phyloP scores from a whole-genome alignment of 2,797 vertebrate genomes.

The Steatocranus sp. region DNA sequence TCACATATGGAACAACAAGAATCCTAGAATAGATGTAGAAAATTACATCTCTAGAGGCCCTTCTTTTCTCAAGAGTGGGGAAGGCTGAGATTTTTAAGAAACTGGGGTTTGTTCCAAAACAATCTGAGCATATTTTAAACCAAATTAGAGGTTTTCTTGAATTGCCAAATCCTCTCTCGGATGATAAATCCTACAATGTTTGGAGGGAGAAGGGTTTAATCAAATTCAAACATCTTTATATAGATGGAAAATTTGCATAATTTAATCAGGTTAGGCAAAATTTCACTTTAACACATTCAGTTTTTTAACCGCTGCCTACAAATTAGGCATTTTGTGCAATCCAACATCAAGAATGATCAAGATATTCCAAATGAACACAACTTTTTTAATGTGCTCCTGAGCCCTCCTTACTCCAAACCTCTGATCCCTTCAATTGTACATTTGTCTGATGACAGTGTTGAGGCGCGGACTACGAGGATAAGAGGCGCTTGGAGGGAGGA shows the following conservation, averaged over 20 bases:
- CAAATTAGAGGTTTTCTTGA: not conserved
- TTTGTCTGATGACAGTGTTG: not conserved
- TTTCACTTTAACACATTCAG: not conserved
- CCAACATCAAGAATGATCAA: accelerated
- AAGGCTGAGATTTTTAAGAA: not conserved
- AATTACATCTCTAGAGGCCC: not conserved
- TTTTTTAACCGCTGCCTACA: not conserved
- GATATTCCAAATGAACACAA: accelerated
- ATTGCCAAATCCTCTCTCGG: not conserved
- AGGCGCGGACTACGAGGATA: accelerated
- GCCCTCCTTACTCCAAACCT: not conserved
- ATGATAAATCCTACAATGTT: not conserved
- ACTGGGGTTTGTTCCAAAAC: not conserved
- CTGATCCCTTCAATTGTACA: not conserved
- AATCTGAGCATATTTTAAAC: not conserved
- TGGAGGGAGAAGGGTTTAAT: not conserved
- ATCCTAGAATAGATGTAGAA: not conserved
- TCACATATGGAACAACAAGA: not conserved
- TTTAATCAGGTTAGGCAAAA: not conserved
- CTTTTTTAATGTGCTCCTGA: accelerated
- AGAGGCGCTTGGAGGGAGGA: not conserved
- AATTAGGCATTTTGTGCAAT: not conserved
- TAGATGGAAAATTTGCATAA: not conserved
- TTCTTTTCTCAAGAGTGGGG: not conserved
- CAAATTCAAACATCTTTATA: not conserved